Evolutionary conservation across 1,140 invertebrate species (phyloP).

Genomic region (Drosophila micromelanica): DNA sequence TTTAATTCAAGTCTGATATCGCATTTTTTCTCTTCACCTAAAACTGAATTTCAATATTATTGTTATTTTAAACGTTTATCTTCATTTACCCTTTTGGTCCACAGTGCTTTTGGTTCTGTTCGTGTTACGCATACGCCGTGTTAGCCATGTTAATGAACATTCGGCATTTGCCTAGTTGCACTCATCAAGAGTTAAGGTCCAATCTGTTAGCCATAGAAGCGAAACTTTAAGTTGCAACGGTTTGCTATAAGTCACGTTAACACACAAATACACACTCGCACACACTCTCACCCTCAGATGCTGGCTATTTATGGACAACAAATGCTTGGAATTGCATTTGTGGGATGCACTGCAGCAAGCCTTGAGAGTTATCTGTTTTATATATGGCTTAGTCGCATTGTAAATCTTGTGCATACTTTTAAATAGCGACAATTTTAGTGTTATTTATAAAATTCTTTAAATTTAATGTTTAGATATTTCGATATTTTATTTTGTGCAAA

Average conservation of each 20-base stretch:
- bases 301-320: conserved; percentile 60
- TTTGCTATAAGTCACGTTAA: conserved; percentile 44
- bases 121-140: conserved; percentile 52
- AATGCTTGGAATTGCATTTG: conserved; percentile 40
- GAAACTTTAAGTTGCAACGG: conserved; percentile 41
- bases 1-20: too few relatives aligned
- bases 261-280: conserved; percentile 6
- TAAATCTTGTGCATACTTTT: too few relatives aligned
- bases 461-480: too few relatives aligned
- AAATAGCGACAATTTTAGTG: too few relatives aligned
- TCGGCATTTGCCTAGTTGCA: conserved; percentile 15
- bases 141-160: conserved; percentile 45
- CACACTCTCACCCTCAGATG: conserved; percentile 39
- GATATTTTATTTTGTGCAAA: too few relatives aligned
- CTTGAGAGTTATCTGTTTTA: neutral
- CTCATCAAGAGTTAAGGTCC: conserved; percentile 13
- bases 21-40: neutral
- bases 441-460: too few relatives aligned
- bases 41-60: neutral
- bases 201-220: neutral
- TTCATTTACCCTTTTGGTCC: neutral
- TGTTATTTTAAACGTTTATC: neutral
- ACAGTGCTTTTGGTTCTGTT: neutral
- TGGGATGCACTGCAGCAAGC: conserved; percentile 11
- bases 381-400: neutral